These are phyloP conservation scores for Cantharis rufa DNA, from an alignment of 2,888 invertebrate species.

Conservation along the genomic window DNA sequence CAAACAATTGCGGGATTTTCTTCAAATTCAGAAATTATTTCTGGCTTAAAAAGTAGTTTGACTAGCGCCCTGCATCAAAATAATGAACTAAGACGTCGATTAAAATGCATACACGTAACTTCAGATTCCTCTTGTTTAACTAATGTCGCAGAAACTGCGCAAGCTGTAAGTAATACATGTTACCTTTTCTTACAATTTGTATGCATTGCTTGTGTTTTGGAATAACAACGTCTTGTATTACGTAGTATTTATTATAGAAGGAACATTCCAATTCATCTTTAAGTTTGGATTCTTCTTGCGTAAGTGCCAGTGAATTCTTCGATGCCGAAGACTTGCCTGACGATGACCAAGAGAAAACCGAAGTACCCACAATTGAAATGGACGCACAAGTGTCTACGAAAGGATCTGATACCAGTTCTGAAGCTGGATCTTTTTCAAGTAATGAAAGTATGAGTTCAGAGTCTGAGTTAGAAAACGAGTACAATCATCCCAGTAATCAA, in stretches of 20 bases:
- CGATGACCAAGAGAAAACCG: constrained; percentile 34
- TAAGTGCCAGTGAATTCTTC: constrained; percentile 78
- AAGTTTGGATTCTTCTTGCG: constrained; percentile 77
- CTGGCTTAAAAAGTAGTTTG: constrained; percentile 64
- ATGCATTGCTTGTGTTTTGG: background rate
- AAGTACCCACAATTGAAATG: constrained; percentile 47
- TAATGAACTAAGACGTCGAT: constrained; percentile 68
- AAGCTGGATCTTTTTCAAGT: constrained; percentile 70
- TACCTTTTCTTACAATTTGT: background rate
- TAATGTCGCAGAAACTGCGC: constrained; percentile 56
- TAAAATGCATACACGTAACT: constrained; percentile 66
- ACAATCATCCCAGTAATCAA: constrained; percentile 49
- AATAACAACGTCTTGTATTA: constrained; percentile 9
- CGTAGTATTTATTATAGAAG: constrained; percentile 20
- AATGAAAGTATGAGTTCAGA: constrained; percentile 62
- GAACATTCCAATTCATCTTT: constrained; percentile 60
- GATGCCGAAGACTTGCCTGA: constrained; percentile 71
- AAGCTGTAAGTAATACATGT: constrained; percentile 10
- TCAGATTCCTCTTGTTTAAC: constrained; percentile 67
- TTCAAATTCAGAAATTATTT: constrained; percentile 54
- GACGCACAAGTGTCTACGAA: constrained; percentile 49
- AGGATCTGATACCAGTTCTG: constrained; percentile 70
- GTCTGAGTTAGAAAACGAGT: constrained; percentile 65
- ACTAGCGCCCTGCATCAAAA: constrained; percentile 75
- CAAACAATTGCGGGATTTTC: constrained; percentile 44